phyloP scores from a whole-genome alignment of 2,797 vertebrate species.

The Alauda arvensis region DNA sequence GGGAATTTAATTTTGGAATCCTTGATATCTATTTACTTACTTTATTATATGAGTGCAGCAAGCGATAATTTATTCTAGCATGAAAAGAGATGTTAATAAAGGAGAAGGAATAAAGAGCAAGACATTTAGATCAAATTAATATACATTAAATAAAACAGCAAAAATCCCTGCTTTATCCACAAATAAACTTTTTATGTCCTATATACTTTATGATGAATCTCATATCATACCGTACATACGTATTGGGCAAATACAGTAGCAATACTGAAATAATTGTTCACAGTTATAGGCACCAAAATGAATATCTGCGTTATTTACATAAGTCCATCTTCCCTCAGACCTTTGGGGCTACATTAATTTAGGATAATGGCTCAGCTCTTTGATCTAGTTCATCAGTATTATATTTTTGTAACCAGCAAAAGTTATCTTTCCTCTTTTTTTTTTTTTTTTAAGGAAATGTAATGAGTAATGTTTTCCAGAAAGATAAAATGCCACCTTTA shows the following conservation, averaged over 20 bases:
- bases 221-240: background rate
- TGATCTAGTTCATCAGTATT: background rate
- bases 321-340: background rate
- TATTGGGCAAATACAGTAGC: background rate
- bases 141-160: constrained; percentile 17
- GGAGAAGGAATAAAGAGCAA: constrained; percentile 24
- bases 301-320: background rate
- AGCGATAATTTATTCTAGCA: constrained; percentile 35
- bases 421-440: background rate
- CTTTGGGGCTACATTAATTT: background rate
- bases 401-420: background rate
- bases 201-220: background rate
- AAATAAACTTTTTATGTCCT: constrained; percentile 30
- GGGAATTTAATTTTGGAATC: constrained; percentile 17
- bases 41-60: constrained; percentile 9
- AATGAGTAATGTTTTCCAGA: background rate
- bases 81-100: constrained; percentile 1
- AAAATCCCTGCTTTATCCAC: background rate
- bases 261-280: background rate
- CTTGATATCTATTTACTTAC: constrained; percentile 16
- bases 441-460: background rate
- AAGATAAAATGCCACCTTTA: background rate
- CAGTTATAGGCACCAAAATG: constrained; percentile 1
- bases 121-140: constrained; percentile 40
- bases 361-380: background rate